phyloP scores from a whole-genome alignment of 2,888 invertebrate genomes.

The Scrobipalpa atriplicella region DNA sequence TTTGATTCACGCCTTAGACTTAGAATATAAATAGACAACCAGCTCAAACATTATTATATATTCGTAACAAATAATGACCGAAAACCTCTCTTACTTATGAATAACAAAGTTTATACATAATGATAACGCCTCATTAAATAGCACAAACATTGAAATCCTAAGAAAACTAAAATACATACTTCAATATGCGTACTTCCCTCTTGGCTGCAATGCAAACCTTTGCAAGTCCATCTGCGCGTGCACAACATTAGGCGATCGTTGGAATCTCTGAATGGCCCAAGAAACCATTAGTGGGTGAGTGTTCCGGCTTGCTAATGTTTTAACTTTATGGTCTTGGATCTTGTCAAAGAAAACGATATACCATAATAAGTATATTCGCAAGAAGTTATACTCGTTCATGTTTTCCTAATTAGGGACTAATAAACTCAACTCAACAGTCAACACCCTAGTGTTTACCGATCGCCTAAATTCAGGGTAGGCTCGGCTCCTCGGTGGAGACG shows the following conservation, averaged over 20 bases:
- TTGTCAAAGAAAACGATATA: neutral
- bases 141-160: neutral
- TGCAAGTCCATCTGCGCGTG: conserved; percentile 3
- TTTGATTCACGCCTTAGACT: too few species aligned
- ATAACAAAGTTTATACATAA: neutral
- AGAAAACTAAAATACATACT: neutral
- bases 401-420: too few species aligned
- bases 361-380: neutral
- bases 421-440: too few species aligned
- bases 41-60: too few species aligned
- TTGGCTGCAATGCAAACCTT: neutral
- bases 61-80: too few species aligned
- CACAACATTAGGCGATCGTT: conserved; percentile 35
- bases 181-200: neutral
- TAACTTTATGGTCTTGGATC: neutral
- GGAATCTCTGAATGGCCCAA: conserved; percentile 62
- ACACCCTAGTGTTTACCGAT: too few species aligned
- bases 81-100: neutral
- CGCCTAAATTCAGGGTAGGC: too few species aligned
- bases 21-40: too few species aligned
- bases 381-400: too few species aligned
- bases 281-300: conserved; percentile 56
- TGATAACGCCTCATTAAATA: neutral
- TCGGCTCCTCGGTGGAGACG: too few species aligned
- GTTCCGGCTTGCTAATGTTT: conserved; percentile 42